Evolutionary conservation across 2,797 vertebrate genomes (phyloP).

Genomic region (Lophotriccus pileatus): DNA sequence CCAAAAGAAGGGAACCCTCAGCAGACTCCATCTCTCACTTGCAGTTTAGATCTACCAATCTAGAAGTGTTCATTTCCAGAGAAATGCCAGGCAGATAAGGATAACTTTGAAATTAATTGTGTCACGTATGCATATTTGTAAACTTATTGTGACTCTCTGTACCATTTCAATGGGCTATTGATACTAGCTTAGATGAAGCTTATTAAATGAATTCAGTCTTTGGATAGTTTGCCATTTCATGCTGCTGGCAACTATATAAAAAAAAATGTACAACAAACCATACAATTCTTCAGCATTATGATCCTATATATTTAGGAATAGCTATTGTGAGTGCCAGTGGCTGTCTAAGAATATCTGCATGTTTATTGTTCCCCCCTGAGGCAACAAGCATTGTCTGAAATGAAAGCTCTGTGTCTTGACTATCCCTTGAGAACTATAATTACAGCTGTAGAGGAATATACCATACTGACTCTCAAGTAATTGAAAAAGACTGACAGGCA

Average conservation of each 20-base stretch:
- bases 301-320: conserved; percentile 31
- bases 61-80: not conserved
- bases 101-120: not conserved
- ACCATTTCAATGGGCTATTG: conserved; percentile 30
- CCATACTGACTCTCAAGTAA: not conserved
- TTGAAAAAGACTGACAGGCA: conserved; percentile 34
- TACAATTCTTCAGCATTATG: not conserved
- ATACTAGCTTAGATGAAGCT: conserved; percentile 34
- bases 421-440: conserved; percentile 51
- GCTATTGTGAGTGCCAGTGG: conserved; percentile 33
- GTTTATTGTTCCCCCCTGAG: conserved; percentile 41
- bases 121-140: not conserved
- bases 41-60: not conserved
- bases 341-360: conserved; percentile 52
- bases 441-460: conserved; percentile 30
- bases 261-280: not conserved
- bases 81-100: not conserved
- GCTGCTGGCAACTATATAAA: conserved; percentile 27
- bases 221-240: conserved; percentile 38
- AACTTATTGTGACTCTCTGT: not conserved
- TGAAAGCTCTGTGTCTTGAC: conserved; percentile 41
- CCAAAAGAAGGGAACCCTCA: not conserved
- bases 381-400: conserved; percentile 40
- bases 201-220: conserved; percentile 43
- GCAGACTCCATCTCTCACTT: not conserved